phyloP scores from a whole-genome alignment of 2,113 vertebrate genomes.

The Meriones unguiculatus region DNA sequence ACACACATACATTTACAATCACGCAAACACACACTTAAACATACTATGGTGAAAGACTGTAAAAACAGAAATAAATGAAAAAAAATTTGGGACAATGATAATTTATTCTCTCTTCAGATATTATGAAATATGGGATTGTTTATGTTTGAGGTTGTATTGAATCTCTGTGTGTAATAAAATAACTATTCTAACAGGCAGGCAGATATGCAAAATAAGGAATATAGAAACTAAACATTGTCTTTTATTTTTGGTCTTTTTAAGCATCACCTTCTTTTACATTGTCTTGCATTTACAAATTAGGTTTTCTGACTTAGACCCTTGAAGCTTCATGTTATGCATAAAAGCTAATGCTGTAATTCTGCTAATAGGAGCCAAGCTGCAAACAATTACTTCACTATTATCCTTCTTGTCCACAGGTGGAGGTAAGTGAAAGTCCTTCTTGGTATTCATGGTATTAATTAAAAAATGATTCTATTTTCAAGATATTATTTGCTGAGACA shows the following conservation, averaged over 20 bases:
- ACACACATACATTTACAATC: neutral
- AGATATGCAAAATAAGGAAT: neutral
- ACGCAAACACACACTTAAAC: too few species aligned
- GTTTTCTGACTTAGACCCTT: neutral
- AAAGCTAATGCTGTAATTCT: neutral
- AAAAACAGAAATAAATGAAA: neutral
- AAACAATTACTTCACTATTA: neutral
- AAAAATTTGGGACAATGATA: neutral
- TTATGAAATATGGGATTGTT: neutral
- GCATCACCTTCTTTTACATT: neutral
- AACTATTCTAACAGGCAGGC: neutral
- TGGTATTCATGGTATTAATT: neutral
- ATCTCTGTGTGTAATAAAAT: neutral
- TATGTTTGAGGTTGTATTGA: neutral
- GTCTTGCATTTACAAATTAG: neutral
- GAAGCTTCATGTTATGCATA: neutral
- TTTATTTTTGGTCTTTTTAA: neutral
- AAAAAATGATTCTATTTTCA: neutral
- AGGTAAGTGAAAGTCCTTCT: neutral
- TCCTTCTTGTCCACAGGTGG: neutral
- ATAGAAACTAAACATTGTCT: neutral
- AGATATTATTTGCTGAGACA: neutral
- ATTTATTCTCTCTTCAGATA: neutral
- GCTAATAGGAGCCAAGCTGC: neutral
- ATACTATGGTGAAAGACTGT: neutral